These are phyloP conservation scores for Drymonia ruficornis DNA, from an alignment of 2,888 invertebrate species.

Conservation along the genomic window DNA sequence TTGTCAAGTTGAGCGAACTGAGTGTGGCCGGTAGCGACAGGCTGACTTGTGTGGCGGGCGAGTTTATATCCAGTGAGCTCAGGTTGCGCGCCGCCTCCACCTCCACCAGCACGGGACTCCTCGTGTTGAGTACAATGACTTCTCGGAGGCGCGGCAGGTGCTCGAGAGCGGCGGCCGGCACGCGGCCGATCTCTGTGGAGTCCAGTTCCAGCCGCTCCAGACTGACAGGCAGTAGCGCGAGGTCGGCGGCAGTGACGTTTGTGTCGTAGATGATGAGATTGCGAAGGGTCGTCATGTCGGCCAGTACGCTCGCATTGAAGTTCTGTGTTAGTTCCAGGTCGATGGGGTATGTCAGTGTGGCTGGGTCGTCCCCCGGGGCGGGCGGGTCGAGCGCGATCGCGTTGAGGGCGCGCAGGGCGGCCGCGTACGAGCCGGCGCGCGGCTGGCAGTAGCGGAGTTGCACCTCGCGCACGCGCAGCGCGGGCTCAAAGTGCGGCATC, in stretches of 20 bases:
- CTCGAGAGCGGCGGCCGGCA: constrained; percentile 5
- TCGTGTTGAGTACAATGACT: constrained; percentile 86
- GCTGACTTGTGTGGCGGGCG: constrained; percentile 98
- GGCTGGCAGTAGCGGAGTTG: neutral
- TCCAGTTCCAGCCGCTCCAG: neutral
- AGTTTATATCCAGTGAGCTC: constrained; percentile 88
- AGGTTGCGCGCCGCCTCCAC: neutral
- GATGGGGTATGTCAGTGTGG: neutral
- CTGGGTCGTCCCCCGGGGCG: neutral
- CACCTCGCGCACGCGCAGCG: neutral
- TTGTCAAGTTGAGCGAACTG: constrained; percentile 88
- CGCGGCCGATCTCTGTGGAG: neutral
- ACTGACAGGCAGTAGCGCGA: neutral
- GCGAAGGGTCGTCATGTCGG: neutral
- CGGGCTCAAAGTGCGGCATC: neutral
- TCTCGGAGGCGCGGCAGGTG: constrained; percentile 83
- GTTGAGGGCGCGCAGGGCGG: neutral
- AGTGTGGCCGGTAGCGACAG: constrained; percentile 91
- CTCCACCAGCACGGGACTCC: neutral
- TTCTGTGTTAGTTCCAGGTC: neutral
- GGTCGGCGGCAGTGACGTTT: neutral
- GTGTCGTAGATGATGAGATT: neutral
- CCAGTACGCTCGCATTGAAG: neutral
- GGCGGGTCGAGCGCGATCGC: neutral
- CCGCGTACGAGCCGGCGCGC: neutral